Conservation (phyloP, 2,113 vertebrate genomes). For the Myrmophylax atrothorax region DNA sequence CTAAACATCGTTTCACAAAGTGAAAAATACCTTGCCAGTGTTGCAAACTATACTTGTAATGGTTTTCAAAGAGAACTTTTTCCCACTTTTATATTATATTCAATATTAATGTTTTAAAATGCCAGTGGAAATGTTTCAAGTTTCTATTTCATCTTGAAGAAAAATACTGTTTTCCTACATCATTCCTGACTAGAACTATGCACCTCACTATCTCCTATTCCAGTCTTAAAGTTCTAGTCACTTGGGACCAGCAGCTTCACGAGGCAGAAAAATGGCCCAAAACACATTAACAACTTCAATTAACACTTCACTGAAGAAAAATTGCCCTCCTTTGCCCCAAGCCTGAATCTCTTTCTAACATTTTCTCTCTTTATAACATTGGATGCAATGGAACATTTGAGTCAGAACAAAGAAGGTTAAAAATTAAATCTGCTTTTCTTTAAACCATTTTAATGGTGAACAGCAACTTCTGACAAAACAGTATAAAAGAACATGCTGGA, state of each 20-base stretch:
- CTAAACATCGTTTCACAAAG: not conserved
- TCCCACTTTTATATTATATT: not conserved
- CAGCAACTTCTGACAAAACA: conserved; percentile 57
- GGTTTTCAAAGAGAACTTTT: not conserved
- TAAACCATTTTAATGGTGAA: not conserved
- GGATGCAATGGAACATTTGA: not conserved
- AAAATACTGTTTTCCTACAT: not conserved
- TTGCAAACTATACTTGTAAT: not conserved
- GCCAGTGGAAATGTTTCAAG: not conserved
- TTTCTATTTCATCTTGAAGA: not conserved
- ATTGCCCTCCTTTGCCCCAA: not conserved
- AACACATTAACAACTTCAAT: not conserved
- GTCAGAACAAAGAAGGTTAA: not conserved
- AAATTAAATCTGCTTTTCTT: not conserved
- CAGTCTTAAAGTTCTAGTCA: not conserved
- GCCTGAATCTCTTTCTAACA: not conserved
- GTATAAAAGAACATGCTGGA: conserved; percentile 7
- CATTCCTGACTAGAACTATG: not conserved
- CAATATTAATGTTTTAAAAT: not conserved
- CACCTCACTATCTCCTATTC: not conserved
- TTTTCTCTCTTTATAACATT: no score
- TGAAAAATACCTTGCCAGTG: not conserved
- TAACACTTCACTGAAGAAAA: not conserved
- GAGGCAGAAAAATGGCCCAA: not conserved
- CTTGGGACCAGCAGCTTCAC: not conserved